Evolutionary conservation across 2,888 invertebrate species (phyloP), one percentile per base, ranked within the genome.

Genomic region (Cerastis leucographa): DNA sequence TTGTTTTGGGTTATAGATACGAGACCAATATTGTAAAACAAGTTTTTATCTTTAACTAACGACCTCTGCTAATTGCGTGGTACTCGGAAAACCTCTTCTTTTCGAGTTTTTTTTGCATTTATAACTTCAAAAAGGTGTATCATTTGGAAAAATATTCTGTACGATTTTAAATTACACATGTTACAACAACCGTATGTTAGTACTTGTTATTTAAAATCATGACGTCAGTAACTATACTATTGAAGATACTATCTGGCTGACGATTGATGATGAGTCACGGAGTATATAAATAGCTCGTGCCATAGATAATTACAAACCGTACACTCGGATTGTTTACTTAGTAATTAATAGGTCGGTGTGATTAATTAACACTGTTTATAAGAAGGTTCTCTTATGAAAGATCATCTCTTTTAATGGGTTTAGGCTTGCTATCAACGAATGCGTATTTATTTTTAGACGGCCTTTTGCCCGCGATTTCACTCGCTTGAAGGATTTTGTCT

Each of bases 311-410:
- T 80, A 64, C 68, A 73, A 73, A 84, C 68, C 51, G 61, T 51
- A 76, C 64, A 62, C 49, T 49, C 11, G 1, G 66, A 71, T 73
- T 84, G 80, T 81, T 80, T 84, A 80, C 68, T 25, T 54, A n/a
- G 6, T 72, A 51, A 71, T 72, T 83, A 80, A 70, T 56, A 59
- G 59, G 29, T 29, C 8, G n/a, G 56, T 65, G 77, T 44, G 35
- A 77, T 51, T 44, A 56, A 77, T 68, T 69, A 77, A 65, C 66
- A 40, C 46, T 54, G 51, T 46, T 80, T 51, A 29, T 72, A 54
- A 62, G 42, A 71, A 17, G 25, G 19, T 19, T 40, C 8, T 22
- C 22, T 40, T 22, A 51, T 35, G 22, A 64, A 17, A 22, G 78
- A 65, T 78, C 22, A 78, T 67, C 25, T 56, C 19, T 56, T 65